Percentiles rank a stretch among this genome's conserved stretches.
Conservation (phyloP, 2,888 invertebrate genomes). For the Microctonus brassicae region DNA sequence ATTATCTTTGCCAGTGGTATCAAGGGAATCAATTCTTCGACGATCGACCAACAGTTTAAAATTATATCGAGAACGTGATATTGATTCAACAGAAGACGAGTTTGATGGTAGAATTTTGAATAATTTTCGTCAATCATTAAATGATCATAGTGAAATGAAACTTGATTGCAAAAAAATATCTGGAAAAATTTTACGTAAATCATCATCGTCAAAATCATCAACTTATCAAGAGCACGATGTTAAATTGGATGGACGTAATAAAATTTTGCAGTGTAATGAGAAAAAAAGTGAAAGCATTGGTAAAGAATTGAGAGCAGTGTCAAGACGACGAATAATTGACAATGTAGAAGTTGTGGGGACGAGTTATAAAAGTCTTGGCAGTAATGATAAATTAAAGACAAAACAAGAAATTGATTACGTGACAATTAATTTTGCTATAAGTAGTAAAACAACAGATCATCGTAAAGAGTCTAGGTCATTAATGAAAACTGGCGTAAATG, state of each 20-base stretch:
- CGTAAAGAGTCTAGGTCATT: background rate
- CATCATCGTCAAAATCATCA: slow-evolving; percentile 39
- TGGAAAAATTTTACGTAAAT: slow-evolving; percentile 48
- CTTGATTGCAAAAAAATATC: slow-evolving; percentile 42
- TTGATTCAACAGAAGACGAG: background rate
- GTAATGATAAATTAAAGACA: background rate
- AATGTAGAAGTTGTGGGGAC: slow-evolving; percentile 50
- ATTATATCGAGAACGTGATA: slow-evolving; percentile 36
- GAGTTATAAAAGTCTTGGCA: background rate
- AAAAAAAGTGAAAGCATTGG: slow-evolving; percentile 34
- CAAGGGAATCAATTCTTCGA: slow-evolving; percentile 39
- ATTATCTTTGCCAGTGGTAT: slow-evolving; percentile 52
- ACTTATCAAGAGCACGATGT: slow-evolving; percentile 23
- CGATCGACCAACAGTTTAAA: slow-evolving; percentile 46
- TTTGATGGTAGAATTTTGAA: background rate
- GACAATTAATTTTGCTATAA: background rate
- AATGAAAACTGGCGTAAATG: slow-evolving; percentile 13
- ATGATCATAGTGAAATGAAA: slow-evolving; percentile 43
- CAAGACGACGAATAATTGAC: slow-evolving; percentile 60
- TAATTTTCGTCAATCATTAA: slow-evolving; percentile 34
- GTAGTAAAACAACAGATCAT: background rate
- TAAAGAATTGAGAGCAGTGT: slow-evolving; percentile 55
- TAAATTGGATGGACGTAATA: slow-evolving; percentile 25
- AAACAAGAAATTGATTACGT: background rate
- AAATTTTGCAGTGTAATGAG: slow-evolving; percentile 24